phyloP scores from a whole-genome alignment of 2,888 invertebrate genomes.

The Leptopilina drosophilae region DNA sequence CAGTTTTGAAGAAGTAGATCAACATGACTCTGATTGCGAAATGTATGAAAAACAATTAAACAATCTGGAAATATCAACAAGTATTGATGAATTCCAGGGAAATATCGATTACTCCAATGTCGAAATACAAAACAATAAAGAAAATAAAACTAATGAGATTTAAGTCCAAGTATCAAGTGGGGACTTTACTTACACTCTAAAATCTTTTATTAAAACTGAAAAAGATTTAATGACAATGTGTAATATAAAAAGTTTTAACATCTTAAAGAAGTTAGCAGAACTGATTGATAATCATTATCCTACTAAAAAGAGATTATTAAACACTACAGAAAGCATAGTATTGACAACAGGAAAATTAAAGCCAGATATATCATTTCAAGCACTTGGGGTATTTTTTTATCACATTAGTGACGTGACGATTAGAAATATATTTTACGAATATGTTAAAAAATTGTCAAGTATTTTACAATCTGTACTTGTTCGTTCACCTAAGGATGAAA shows the following conservation, averaged over 20 bases:
- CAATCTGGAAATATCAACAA: not conserved
- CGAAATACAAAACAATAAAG: not conserved
- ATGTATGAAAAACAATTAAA: not conserved
- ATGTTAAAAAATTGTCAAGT: slow-evolving; percentile 25
- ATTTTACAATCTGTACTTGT: slow-evolving; percentile 12
- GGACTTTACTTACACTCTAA: not conserved
- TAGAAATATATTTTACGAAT: slow-evolving; percentile 24
- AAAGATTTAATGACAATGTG: not conserved
- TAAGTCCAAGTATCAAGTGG: not conserved
- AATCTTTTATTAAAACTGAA: slow-evolving; percentile 4
- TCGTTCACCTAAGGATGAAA: slow-evolving; percentile 32
- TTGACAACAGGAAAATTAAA: slow-evolving; percentile 16
- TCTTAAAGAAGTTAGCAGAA: not conserved
- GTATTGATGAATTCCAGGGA: not conserved
- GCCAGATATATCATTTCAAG: not conserved
- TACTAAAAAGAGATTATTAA: not conserved
- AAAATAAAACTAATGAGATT: not conserved
- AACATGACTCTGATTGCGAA: not conserved
- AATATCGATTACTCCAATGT: not conserved
- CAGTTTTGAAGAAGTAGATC: not conserved
- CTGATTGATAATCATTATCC: not conserved
- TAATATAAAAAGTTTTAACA: slow-evolving; percentile 34
- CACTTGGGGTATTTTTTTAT: slow-evolving; percentile 4
- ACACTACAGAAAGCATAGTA: not conserved
- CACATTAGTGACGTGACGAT: not conserved